Conservation (phyloP, 1,140 invertebrate genomes). For the Hylyphantes graminicola region DNA sequence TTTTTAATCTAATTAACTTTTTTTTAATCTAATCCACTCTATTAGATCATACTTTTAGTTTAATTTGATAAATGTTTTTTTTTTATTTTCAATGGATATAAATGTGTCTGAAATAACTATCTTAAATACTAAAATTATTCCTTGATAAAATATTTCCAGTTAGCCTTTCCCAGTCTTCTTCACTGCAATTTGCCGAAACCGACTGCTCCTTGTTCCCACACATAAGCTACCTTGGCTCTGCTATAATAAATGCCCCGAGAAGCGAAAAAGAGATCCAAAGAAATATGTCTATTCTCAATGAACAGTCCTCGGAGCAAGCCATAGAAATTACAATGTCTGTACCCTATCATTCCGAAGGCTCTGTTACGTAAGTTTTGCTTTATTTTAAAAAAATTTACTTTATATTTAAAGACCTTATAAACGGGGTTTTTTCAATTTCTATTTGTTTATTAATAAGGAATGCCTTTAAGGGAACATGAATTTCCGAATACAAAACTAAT, state of each 20-base stretch:
- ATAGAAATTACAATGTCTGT: constrained; percentile 85
- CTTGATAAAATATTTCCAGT: constrained; percentile 24
- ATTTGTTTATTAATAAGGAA: too few species aligned
- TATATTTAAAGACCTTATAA: neutral
- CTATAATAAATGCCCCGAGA: constrained; percentile 91
- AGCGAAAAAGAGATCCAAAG: constrained; percentile 95
- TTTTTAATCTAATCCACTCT: too few species aligned
- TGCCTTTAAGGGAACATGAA: too few species aligned
- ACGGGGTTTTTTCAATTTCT: too few species aligned
- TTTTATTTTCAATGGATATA: too few species aligned
- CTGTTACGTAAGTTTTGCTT: constrained; percentile 70
- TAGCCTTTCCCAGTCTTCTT: constrained; percentile 47
- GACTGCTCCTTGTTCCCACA: constrained; percentile 92
- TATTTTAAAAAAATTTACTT: neutral
- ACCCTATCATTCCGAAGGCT: constrained; percentile 83
- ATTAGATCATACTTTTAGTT: too few species aligned
- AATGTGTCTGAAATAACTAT: too few species aligned
- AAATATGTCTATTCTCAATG: constrained; percentile 91
- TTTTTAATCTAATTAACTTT: too few species aligned
- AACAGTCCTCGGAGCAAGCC: constrained; percentile 77
- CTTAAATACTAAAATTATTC: too few species aligned
- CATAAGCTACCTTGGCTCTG: constrained; percentile 93
- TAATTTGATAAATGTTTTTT: too few species aligned
- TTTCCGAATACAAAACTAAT: too few species aligned
- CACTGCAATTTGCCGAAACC: constrained; percentile 71